These are phyloP conservation scores for Chascanopsetta lugubris DNA, from an alignment of 2,113 vertebrate genomes.

Conservation along the genomic window DNA sequence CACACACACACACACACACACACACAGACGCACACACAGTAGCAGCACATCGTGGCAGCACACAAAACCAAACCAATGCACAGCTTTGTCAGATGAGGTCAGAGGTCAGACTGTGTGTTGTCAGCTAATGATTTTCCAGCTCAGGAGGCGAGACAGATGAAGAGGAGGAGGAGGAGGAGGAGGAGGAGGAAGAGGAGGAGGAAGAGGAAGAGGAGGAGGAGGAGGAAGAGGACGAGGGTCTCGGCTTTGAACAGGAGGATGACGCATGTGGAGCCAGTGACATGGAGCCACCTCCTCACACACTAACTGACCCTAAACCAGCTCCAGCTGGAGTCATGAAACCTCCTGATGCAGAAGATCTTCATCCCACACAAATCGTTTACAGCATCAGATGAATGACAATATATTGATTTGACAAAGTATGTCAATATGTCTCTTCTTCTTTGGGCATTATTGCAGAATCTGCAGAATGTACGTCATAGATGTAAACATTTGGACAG, in stretches of 20 bases:
- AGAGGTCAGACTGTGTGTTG: constrained; percentile 29
- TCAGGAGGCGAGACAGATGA: neutral
- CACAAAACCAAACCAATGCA: constrained; percentile 14
- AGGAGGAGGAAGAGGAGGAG: constrained; percentile 39
- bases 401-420: no score
- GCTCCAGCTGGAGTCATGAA: constrained; percentile 27
- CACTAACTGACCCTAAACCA: constrained; percentile 34
- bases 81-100: constrained; percentile 47
- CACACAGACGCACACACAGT: constrained; percentile 1
- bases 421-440: no score
- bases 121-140: constrained; percentile 67
- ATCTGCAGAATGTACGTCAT: no score
- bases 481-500: no score
- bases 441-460: no score
- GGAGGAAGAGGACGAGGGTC: constrained; percentile 3
- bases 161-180: constrained; percentile 1
- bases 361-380: neutral
- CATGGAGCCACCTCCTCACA: constrained; percentile 16
- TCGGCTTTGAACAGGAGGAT: constrained; percentile 47
- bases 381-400: neutral
- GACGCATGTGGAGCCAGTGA: constrained; percentile 41
- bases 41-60: no score
- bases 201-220: constrained; percentile 10
- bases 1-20: constrained; percentile 5
- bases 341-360: neutral